phyloP scores from a whole-genome alignment of 2,888 invertebrate species.

The Lithodes maja region DNA sequence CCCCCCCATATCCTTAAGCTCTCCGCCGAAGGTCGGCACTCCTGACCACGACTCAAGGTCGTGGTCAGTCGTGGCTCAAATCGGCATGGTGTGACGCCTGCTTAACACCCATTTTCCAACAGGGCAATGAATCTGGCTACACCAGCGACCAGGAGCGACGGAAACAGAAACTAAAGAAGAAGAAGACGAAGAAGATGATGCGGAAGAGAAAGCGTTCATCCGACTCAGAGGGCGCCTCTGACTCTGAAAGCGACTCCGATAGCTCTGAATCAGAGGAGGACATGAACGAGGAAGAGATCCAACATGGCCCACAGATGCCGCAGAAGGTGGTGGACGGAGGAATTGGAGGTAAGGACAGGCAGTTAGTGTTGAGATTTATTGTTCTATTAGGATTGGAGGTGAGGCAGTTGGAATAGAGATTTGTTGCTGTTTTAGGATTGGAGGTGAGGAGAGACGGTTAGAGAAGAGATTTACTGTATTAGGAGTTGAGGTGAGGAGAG shows the following conservation, averaged over 20 bases:
- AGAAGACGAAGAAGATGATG: conserved; percentile 13
- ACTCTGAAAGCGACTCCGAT: conserved; percentile 53
- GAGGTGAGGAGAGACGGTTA: too few species aligned
- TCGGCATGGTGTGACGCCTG: too few species aligned
- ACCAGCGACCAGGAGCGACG: conserved; percentile 20
- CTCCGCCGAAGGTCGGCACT: too few species aligned
- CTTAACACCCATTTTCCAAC: not conserved
- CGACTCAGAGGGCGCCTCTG: conserved; percentile 10
- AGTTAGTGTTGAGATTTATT: too few species aligned
- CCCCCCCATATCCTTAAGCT: too few species aligned
- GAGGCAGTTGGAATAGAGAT: too few species aligned
- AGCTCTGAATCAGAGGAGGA: conserved; percentile 23
- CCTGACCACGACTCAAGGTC: too few species aligned
- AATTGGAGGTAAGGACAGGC: not conserved
- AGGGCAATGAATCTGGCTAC: conserved; percentile 41
- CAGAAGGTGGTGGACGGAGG: conserved; percentile 16
- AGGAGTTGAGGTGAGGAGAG: too few species aligned
- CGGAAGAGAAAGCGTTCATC: not conserved
- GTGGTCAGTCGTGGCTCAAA: too few species aligned
- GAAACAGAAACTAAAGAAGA: not conserved
- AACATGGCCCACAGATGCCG: conserved; percentile 72
- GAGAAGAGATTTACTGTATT: too few species aligned
- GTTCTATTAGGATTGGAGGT: too few species aligned
- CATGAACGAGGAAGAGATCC: conserved; percentile 79
- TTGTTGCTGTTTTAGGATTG: too few species aligned